Evolutionary conservation across 1,140 invertebrate species (phyloP).

Genomic region (Homalodisca vitripennis): DNA sequence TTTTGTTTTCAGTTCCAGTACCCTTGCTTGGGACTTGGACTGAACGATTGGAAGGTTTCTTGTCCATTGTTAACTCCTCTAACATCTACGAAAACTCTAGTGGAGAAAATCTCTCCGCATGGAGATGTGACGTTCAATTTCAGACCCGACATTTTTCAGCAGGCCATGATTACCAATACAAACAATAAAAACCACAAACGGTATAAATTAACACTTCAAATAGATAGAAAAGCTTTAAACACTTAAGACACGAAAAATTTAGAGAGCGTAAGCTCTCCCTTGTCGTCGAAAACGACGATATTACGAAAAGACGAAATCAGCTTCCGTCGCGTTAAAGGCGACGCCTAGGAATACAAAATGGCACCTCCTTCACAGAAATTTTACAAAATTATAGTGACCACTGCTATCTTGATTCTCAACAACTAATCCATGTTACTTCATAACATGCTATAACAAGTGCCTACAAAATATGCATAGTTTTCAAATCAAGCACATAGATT

Average conservation of each 20-base stretch:
- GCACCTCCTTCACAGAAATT: background rate
- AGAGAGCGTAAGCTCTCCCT: constrained; percentile 58
- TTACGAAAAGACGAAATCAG: constrained; percentile 46
- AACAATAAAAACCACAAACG: constrained; percentile 51
- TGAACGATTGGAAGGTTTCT: constrained; percentile 63
- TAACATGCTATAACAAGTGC: too few relatives aligned
- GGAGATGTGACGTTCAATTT: constrained; percentile 65
- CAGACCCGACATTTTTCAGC: constrained; percentile 70
- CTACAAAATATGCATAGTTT: too few relatives aligned
- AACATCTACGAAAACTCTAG: constrained; percentile 48
- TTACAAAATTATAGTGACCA: too few relatives aligned
- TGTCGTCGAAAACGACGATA: constrained; percentile 63
- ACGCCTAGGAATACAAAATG: constrained; percentile 48
- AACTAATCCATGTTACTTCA: too few relatives aligned
- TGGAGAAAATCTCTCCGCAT: constrained; percentile 63
- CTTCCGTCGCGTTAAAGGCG: constrained; percentile 66
- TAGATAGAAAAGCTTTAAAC: constrained; percentile 41
- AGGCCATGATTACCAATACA: constrained; percentile 69
- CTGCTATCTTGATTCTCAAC: too few relatives aligned
- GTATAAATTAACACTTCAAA: constrained; percentile 36
- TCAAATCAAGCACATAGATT: too few relatives aligned
- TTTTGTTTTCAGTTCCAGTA: constrained; percentile 62
- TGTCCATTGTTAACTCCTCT: constrained; percentile 65
- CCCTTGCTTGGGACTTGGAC: constrained; percentile 61
- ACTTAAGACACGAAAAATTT: constrained; percentile 42